Base-by-base conservation (phyloP, 1,140 invertebrate species). In the Matsumurasca onukii region DNA sequence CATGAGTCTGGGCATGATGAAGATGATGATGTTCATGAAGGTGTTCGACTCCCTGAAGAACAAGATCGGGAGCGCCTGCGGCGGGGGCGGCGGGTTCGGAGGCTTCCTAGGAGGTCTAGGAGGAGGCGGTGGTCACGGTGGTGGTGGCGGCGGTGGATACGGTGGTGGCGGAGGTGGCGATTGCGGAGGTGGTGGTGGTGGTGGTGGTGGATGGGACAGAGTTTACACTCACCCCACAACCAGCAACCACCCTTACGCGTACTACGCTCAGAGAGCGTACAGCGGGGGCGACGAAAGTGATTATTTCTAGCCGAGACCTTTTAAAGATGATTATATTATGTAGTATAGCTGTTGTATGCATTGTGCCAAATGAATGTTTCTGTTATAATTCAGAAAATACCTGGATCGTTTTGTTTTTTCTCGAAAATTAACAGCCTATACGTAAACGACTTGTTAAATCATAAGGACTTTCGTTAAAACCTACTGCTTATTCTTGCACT, bases 1-100 rank as follows among this genome's bases (percentile, higher is more conserved):
- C 2, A 61, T 65, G 51, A 63, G 64, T 34, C 62, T 70, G 69
- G 67, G 67, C 52, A 68, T 61, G 66, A 68, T 59, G 66, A 70
- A 70, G 34, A 25, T 45, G 31, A 65, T 65, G 62, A 9, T 65
- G 34, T 1, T 65, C 9, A n/a, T 20, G 22, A 65, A 45, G 62
- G 24, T 65, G 9, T 48, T 65, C n/a, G 29, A 24, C 31, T 22
- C 48, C 34, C 1, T 65, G 9, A 65, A 45, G 34, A 17, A 48
- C 20, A 65, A 65, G 34, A 17, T 45, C 24, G 62, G n/a, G 27
- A 45, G 62, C 31, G 20, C 34, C 24, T 31, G 62, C 24, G 62
- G 62, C n/a, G 62, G 62, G 5, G 31, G 31, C 1, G 62, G 62
- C 1, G 31, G 31, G 9, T 13, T 9, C 9, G 61, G 61, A 2